Conservation (phyloP, 2,797 vertebrate genomes). For the Liasis olivaceus region DNA sequence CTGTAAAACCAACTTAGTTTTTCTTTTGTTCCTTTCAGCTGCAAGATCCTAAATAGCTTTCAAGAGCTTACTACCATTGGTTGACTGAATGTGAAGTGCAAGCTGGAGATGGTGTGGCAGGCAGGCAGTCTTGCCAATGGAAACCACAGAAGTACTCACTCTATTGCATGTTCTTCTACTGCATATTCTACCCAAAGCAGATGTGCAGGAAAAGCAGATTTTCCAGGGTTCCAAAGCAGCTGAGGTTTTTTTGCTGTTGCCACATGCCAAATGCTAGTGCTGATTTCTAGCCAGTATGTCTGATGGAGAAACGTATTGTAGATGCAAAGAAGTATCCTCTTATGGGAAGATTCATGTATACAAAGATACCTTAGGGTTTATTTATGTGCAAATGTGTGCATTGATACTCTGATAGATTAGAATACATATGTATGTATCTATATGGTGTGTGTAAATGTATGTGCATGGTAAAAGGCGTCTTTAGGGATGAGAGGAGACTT, state of each 20-base stretch:
- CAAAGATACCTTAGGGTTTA: not conserved
- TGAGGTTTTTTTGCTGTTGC: not conserved
- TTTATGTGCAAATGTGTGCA: not conserved
- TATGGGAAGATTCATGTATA: not conserved
- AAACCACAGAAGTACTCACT: not conserved
- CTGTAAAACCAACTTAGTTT: not conserved
- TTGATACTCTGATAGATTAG: not conserved
- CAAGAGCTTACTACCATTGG: not conserved
- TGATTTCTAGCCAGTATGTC: not conserved
- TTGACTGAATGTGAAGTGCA: not conserved
- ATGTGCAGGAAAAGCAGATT: not conserved
- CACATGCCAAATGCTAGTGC: not conserved
- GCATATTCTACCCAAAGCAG: not conserved
- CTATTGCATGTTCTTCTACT: not conserved
- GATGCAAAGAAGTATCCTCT: not conserved
- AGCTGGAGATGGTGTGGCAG: not conserved
- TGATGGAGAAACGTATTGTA: not conserved
- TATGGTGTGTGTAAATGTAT: not conserved
- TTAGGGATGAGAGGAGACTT: not conserved
- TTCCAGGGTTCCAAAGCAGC: not conserved
- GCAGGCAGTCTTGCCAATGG: not conserved
- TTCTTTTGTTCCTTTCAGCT: not conserved
- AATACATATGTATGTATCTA: not conserved
- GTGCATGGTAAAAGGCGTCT: not conserved
- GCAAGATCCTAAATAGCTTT: not conserved